Percentiles rank a stretch among this genome's conserved stretches.
These are phyloP conservation scores for Drosophila ustulata DNA, from an alignment of 2,888 invertebrate genomes.

Conservation along the genomic window DNA sequence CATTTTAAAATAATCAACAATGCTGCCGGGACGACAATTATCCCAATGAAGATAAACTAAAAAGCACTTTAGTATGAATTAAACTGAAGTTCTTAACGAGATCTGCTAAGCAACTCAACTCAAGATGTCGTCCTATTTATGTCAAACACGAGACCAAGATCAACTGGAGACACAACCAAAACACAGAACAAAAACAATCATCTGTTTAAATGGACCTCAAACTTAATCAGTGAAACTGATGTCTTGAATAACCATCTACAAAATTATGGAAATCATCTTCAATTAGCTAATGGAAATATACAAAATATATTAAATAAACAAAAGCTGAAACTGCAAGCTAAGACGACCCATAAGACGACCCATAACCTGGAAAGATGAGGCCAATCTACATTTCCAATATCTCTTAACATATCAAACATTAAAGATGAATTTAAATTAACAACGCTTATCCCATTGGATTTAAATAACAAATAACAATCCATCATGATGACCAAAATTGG, in stretches of 20 bases:
- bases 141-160: background rate
- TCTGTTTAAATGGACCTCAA: background rate
- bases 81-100: background rate
- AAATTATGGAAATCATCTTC: background rate
- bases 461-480: background rate
- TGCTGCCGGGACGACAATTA: background rate
- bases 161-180: background rate
- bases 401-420: background rate
- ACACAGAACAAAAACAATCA: background rate
- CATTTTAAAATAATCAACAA: constrained; percentile 5
- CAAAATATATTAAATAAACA: no score
- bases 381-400: background rate
- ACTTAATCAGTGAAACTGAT: background rate
- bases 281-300: no score
- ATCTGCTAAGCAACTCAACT: background rate
- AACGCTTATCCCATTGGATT: background rate
- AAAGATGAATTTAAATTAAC: background rate
- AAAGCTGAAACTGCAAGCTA: no score
- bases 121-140: background rate
- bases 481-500: background rate
- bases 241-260: background rate
- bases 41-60: background rate
- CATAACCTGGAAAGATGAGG: background rate
- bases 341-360: no score
- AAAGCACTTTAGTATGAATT: background rate